Conservation (phyloP, 2,113 vertebrate species). For the Philantomba maxwellii region DNA sequence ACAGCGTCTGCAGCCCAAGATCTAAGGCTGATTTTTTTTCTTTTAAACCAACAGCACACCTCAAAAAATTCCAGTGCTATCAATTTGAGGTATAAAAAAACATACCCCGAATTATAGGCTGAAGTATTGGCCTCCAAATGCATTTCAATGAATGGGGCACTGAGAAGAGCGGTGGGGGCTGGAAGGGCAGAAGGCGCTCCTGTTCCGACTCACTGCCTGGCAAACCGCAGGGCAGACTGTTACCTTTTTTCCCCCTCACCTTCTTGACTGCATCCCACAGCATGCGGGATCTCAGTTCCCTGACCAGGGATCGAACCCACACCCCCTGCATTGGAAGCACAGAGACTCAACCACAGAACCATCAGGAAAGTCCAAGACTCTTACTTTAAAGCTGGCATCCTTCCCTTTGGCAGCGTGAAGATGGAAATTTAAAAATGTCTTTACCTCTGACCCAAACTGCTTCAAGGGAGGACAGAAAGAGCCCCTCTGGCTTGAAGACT, state of each 20-base stretch:
- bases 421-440: background rate
- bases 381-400: fast-evolving
- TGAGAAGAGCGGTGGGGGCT: background rate
- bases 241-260: background rate
- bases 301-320: fast-evolving
- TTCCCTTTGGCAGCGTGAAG: background rate
- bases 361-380: background rate
- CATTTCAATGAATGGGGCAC: background rate
- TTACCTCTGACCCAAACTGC: background rate
- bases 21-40: background rate
- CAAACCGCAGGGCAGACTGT: too few species aligned
- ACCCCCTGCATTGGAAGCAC: background rate
- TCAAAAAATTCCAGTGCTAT: background rate
- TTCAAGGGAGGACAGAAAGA: background rate
- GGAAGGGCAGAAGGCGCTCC: fast-evolving
- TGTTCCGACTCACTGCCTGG: fast-evolving
- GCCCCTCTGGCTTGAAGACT: fast-evolving
- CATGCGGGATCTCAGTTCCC: background rate
- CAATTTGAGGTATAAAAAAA: background rate
- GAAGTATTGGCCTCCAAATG: background rate
- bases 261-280: background rate
- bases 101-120: background rate
- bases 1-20: background rate
- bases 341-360: background rate
- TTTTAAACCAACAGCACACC: background rate